A percentile compares a stretch with the other conserved stretches of the same genome.
Conservation (phyloP, 2,113 vertebrate species). For the Centropus bengalensis region DNA sequence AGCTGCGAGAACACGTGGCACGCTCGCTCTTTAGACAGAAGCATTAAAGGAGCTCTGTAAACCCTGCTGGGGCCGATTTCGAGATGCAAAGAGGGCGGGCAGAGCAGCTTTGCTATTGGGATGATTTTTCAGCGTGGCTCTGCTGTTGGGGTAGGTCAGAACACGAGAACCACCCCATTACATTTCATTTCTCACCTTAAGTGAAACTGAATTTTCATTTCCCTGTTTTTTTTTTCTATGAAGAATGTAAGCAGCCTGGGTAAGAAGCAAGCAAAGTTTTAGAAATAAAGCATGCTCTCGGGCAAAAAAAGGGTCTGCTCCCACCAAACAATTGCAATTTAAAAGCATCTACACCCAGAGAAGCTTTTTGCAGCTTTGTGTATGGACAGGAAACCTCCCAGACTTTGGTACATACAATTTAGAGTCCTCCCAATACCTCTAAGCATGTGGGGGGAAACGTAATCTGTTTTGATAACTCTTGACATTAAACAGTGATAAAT, state of each 20-base stretch:
- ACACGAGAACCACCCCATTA: accelerated
- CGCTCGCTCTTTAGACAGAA: accelerated
- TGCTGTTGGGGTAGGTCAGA: neutral
- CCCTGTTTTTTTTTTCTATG: neutral
- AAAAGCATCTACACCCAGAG: neutral
- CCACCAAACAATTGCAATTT: neutral
- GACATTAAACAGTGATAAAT: conserved; percentile 66
- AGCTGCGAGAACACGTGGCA: accelerated
- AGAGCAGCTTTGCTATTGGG: accelerated
- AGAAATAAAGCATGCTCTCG: neutral
- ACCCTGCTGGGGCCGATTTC: neutral
- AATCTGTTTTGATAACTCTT: conserved; percentile 52
- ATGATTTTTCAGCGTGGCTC: neutral
- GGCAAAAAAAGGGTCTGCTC: neutral
- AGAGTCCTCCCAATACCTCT: conserved; percentile 13
- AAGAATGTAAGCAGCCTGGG: neutral
- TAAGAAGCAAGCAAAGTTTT: neutral
- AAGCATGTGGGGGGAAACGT: neutral
- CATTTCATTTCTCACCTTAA: neutral
- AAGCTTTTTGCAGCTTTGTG: neutral
- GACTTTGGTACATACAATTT: neutral
- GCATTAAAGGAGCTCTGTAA: accelerated
- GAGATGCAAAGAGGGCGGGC: neutral
- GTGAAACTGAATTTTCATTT: neutral
- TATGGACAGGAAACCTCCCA: conserved; percentile 15